Evolutionary conservation across 2,888 invertebrate species (phyloP), one percentile per base, ranked within the genome.

Genomic region (Charanyca ferruginea): DNA sequence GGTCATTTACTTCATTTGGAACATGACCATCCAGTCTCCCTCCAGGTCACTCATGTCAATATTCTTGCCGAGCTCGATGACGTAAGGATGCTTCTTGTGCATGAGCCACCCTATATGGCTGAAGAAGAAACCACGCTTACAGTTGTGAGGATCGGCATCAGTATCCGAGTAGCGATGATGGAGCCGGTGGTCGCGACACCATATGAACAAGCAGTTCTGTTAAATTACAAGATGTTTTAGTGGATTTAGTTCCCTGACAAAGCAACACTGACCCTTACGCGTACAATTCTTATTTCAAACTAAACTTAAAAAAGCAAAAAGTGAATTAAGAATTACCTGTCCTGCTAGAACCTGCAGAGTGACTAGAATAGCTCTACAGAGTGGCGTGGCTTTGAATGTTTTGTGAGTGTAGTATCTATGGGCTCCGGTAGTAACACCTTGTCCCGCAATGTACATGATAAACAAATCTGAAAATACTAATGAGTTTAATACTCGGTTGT

Each of bases 31-130:
- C 76, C 96, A 96, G 85, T 98, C 98, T 0, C 96, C 95, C 78
- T 96, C 94, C 65, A 98, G 89, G 85, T 98, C 98, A 18, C 97
- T 96, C 95, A 98, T 94, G 84, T 98, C 98, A 44, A 98, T 96
- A 23, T 93, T 95, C 67, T 79, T 96, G 23, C 96, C 98, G 78
- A 97, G 97, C 64, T 96, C 94, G 32, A 96, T 96, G 44, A 98
- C 97, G 71, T 97, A 96, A 0, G 98, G 98, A 86, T 98, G 98
- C 88, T 98, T 98, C 78, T 96, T 96, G 69, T 94, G 93, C 96
- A 98, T 96, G 22, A 98, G 92, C 98, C 98, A 99, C 5, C 98
- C 98, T 58, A 98, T 96, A 89, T 98, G 98, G 3, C 97, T 96
- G 92, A 98, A 98, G 95, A 98, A 98, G 93, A 98, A 98, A 0